phyloP scores from a whole-genome alignment of 2,888 invertebrate genomes.

The Flexamia atlantica region DNA sequence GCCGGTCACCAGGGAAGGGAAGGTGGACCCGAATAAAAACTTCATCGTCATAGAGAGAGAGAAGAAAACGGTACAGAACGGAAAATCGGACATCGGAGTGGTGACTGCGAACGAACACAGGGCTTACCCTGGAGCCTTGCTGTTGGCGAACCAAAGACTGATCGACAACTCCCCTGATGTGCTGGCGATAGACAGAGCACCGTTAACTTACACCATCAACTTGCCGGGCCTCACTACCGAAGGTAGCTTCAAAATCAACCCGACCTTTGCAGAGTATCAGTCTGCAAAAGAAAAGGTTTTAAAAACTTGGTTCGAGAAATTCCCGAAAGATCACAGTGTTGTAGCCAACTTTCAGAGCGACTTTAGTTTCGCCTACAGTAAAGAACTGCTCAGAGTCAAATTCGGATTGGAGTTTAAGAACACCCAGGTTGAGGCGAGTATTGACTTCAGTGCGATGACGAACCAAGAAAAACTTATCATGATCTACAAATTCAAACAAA shows the following conservation, averaged over 20 bases:
- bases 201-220: not conserved
- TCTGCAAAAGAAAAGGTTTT: not conserved
- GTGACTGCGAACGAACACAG: not conserved
- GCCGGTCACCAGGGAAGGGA: not conserved
- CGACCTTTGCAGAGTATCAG: not conserved
- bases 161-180: not conserved
- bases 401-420: not conserved
- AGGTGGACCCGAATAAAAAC: not conserved
- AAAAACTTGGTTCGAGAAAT: not conserved
- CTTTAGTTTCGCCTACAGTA: not conserved
- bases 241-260: not conserved
- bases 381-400: not conserved
- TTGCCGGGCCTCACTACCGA: not conserved
- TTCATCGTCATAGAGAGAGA: not conserved
- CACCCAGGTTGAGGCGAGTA: not conserved
- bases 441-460: not conserved
- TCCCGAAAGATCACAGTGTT: not conserved
- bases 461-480: constrained; percentile 3
- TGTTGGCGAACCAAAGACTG: not conserved
- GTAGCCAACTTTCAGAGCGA: not conserved
- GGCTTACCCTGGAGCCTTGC: not conserved
- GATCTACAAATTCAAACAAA: not conserved
- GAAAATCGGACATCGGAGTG: not conserved
- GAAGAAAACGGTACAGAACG: not conserved
- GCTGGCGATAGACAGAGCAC: not conserved